Conservation (phyloP, 2,888 invertebrate genomes). For the Harpagoxenus sublaevis region DNA sequence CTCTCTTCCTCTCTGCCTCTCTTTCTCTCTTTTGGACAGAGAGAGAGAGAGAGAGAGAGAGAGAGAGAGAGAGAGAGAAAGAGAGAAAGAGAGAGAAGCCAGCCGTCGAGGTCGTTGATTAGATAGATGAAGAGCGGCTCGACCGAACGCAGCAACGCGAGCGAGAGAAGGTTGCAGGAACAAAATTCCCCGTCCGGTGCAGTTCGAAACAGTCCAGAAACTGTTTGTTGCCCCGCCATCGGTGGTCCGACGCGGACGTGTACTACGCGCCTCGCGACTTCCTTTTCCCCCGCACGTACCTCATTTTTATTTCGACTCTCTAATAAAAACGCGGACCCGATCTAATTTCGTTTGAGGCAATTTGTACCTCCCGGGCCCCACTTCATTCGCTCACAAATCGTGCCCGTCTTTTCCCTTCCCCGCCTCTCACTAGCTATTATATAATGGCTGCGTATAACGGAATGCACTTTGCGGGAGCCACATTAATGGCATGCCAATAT, state of each 20-base stretch:
- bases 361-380: conserved; percentile 66
- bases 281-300: conserved; percentile 78
- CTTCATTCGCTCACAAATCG: conserved; percentile 67
- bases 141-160: conserved; percentile 11
- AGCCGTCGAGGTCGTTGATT: conserved; percentile 53
- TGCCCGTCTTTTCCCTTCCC: conserved; percentile 30
- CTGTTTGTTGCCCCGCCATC: conserved; percentile 22
- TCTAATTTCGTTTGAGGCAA: conserved; percentile 76
- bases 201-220: conserved; percentile 27
- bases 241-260: neutral
- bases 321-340: conserved; percentile 76
- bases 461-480: neutral
- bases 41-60: neutral
- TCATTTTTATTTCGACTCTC: conserved; percentile 81
- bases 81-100: neutral
- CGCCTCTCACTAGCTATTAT: neutral
- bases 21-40: conserved; percentile 4
- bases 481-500: neutral
- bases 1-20: neutral
- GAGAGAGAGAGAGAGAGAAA: neutral
- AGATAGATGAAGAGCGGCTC: conserved; percentile 48
- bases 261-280: conserved; percentile 57
- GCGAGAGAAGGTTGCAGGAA: neutral
- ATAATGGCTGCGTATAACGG: neutral
- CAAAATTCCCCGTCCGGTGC: conserved; percentile 1